A percentile compares a stretch with the other conserved stretches of the same genome.
Evolutionary conservation across 2,113 vertebrate genomes (phyloP).

Genomic region (Zosterops pallidus): DNA sequence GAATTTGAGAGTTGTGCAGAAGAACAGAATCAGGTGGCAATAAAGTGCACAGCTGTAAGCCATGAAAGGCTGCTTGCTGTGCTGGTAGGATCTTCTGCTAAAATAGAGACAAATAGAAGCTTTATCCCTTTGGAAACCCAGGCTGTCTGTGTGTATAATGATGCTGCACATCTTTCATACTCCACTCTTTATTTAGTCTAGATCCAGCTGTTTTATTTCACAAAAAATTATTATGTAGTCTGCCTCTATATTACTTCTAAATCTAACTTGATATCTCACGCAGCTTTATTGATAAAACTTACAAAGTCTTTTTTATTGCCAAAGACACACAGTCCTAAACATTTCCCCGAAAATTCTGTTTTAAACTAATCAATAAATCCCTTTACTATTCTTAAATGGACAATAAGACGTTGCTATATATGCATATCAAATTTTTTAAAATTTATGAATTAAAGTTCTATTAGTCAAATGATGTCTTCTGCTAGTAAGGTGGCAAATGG

Average conservation of each 20-base stretch:
- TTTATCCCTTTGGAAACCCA: neutral
- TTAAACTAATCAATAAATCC: neutral
- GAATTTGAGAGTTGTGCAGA: neutral
- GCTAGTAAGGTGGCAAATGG: neutral
- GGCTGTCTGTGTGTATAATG: neutral
- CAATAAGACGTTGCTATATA: neutral
- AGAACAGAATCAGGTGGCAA: neutral
- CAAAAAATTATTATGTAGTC: neutral
- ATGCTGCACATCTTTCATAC: neutral
- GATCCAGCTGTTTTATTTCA: neutral
- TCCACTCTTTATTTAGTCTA: neutral
- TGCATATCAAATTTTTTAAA: neutral
- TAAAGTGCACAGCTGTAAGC: neutral
- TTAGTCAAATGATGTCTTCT: neutral
- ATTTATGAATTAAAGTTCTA: neutral
- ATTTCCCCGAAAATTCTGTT: neutral
- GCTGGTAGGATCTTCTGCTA: neutral
- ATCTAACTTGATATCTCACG: neutral
- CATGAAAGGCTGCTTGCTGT: neutral
- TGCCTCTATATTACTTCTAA: neutral
- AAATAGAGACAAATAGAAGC: neutral
- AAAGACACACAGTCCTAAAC: neutral
- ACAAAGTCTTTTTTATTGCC: neutral
- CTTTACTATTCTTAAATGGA: neutral
- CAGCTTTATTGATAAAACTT: neutral